Evolutionary conservation across 2,113 vertebrate species (phyloP).

Genomic region (Axis porcinus): DNA sequence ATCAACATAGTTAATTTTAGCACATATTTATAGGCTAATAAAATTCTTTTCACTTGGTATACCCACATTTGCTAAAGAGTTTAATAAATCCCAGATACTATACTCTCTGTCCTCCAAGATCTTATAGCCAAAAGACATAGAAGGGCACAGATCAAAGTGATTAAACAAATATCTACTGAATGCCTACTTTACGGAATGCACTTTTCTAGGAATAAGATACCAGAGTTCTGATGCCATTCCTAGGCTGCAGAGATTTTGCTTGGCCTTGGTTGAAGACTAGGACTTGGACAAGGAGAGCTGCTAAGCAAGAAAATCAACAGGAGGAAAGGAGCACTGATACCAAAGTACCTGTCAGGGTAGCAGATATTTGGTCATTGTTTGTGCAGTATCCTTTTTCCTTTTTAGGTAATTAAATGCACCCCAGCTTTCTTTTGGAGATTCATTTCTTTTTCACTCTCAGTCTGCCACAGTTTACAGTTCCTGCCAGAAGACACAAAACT

Average conservation of each 20-base stretch:
- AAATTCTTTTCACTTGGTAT: not conserved
- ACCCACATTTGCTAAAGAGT: conserved; percentile 7
- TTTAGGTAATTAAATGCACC: not conserved
- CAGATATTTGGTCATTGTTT: not conserved
- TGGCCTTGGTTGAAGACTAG: not conserved
- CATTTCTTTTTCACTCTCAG: not conserved
- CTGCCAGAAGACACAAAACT: not conserved
- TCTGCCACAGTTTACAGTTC: not conserved
- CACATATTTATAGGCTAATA: not conserved
- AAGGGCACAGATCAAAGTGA: not conserved
- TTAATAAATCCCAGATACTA: not conserved
- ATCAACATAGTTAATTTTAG: not conserved
- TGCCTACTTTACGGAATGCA: not conserved
- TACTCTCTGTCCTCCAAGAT: not conserved
- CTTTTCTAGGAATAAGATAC: not conserved
- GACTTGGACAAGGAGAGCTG: not conserved
- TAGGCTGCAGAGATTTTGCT: not conserved
- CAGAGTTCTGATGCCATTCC: not conserved
- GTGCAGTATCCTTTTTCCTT: not conserved
- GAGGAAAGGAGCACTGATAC: not conserved
- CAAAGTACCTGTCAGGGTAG: not conserved
- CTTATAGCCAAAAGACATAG: not conserved
- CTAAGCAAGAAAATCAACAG: not conserved
- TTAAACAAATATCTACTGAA: not conserved
- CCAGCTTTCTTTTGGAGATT: not conserved